Conservation (phyloP, 2,797 vertebrate genomes). For the Pipistrellus pipistrellus region DNA sequence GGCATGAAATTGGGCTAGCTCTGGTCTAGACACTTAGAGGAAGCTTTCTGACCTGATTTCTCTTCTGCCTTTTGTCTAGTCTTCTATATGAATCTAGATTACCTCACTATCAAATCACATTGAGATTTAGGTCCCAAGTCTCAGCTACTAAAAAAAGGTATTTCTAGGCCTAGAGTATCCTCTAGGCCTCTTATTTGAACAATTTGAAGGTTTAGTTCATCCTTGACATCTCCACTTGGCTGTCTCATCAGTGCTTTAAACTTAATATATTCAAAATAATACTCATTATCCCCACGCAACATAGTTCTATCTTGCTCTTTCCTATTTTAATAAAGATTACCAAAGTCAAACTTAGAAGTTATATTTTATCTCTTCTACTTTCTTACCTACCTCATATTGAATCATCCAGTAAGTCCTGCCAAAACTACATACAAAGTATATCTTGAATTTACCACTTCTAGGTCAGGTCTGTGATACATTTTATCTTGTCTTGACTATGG, state of each 20-base stretch:
- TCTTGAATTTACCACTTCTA: neutral
- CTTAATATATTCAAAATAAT: neutral
- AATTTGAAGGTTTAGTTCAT: neutral
- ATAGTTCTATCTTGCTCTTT: neutral
- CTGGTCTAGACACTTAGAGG: neutral
- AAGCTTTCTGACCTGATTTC: slow-evolving; percentile 14
- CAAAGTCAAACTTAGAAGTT: neutral
- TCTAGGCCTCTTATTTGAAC: neutral
- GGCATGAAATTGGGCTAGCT: neutral
- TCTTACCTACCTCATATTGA: neutral
- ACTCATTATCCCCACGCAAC: neutral
- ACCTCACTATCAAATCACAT: neutral
- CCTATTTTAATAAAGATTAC: neutral
- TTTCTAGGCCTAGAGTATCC: neutral
- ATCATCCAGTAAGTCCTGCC: neutral
- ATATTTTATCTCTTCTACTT: neutral
- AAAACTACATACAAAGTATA: neutral
- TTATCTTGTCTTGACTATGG: neutral
- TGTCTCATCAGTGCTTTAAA: neutral
- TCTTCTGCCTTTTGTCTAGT: neutral
- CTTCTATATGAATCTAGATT: neutral
- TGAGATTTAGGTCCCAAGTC: neutral
- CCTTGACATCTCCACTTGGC: neutral
- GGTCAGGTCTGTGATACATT: neutral
- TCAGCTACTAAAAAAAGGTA: neutral